These are phyloP conservation scores for Iphiclides podalirius DNA, from an alignment of 2,888 invertebrate species.

Conservation along the genomic window DNA sequence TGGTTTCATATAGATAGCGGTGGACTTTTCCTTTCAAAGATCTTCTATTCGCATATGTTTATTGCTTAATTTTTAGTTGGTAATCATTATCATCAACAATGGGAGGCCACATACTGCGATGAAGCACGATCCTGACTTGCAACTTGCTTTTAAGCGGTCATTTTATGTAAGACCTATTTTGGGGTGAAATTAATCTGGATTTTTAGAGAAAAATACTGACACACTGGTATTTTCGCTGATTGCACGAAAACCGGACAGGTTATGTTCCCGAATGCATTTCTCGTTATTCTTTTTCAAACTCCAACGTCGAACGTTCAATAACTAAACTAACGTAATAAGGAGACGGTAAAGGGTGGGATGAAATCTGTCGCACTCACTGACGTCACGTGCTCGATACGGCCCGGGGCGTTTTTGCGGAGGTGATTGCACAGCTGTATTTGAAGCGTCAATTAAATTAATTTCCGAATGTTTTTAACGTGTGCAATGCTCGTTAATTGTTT, in stretches of 20 bases:
- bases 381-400: conserved; percentile 30
- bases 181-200: too few relatives aligned
- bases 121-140: too few relatives aligned
- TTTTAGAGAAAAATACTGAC: too few relatives aligned
- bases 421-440: conserved; percentile 27
- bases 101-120: too few relatives aligned
- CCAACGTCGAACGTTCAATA: conserved; percentile 22
- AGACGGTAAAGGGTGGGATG: conserved; percentile 18
- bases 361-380: conserved; percentile 25
- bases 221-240: too few relatives aligned
- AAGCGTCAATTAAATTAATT: conserved; percentile 37
- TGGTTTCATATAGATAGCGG: too few relatives aligned
- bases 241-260: neutral
- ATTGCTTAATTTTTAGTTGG: too few relatives aligned
- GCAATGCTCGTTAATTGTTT: conserved; percentile 9
- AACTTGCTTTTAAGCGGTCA: too few relatives aligned
- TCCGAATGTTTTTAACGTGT: conserved; percentile 39
- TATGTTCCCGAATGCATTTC: conserved; percentile 13
- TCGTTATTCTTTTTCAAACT: conserved; percentile 9
- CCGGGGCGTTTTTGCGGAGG: conserved; percentile 25
- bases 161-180: too few relatives aligned
- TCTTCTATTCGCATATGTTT: too few relatives aligned
- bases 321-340: conserved; percentile 25
- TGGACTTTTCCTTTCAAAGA: too few relatives aligned
- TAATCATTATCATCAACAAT: too few relatives aligned